Evolutionary conservation across 2,113 vertebrate genomes (phyloP).

Genomic region (Noctilio leporinus): DNA sequence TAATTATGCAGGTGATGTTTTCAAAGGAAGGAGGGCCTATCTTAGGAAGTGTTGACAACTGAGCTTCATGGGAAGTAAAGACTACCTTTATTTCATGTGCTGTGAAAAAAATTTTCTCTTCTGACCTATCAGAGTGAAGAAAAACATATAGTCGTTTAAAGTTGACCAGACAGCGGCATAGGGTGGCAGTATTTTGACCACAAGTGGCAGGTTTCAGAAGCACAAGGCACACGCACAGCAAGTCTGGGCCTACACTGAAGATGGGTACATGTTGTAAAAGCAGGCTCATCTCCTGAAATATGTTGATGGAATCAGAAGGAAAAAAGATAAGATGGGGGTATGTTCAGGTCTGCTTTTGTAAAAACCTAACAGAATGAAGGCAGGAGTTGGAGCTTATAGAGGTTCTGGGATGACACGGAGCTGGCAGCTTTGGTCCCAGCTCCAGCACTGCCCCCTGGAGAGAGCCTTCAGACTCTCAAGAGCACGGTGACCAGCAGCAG

Average conservation of each 20-base stretch:
- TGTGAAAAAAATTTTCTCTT: not conserved
- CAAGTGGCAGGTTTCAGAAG: not conserved
- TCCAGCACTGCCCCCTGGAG: fast-evolving
- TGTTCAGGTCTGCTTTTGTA: not conserved
- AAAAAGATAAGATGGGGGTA: not conserved
- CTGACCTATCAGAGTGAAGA: not conserved
- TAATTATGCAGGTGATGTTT: not conserved
- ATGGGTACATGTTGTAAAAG: not conserved
- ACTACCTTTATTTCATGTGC: not conserved
- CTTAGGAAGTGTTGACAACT: not conserved
- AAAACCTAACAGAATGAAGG: not conserved
- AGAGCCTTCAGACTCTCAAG: not conserved
- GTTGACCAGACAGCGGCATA: not conserved
- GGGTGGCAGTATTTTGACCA: not conserved
- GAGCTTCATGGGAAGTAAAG: not conserved
- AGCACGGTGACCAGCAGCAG: not conserved
- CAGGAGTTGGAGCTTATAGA: no score
- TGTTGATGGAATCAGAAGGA: not conserved
- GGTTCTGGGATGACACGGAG: not conserved
- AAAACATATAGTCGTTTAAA: not conserved
- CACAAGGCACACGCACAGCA: not conserved
- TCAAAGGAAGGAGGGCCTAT: not conserved
- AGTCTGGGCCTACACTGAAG: not conserved
- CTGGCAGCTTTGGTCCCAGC: not conserved
- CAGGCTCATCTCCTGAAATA: not conserved